Percentiles rank a stretch among this genome's conserved stretches.
Evolutionary conservation across 1,140 invertebrate species (phyloP).

Genomic region (Himalopsyche phryganea): DNA sequence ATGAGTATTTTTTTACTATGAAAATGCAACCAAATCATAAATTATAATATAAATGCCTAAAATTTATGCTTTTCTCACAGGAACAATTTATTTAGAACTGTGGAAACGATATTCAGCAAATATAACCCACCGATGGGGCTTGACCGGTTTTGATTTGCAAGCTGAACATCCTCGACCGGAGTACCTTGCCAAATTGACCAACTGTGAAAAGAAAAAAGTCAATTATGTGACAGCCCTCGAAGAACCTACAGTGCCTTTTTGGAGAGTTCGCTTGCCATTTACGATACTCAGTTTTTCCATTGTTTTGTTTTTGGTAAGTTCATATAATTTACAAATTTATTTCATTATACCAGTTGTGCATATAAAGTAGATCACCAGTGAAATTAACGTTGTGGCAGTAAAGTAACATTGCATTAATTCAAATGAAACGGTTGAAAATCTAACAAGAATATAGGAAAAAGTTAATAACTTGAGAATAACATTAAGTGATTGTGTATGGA

Average conservation of each 20-base stretch:
- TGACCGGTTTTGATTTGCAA: slow-evolving; percentile 81
- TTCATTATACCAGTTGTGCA: neutral
- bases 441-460: too few relatives aligned
- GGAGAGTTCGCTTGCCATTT: slow-evolving; percentile 28
- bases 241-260: slow-evolving; percentile 30
- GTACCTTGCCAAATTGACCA: slow-evolving; percentile 28
- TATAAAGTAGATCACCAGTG: too few relatives aligned
- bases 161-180: slow-evolving; percentile 82
- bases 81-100: slow-evolving; percentile 83
- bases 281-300: slow-evolving; percentile 26
- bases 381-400: too few relatives aligned
- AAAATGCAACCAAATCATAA: too few relatives aligned
- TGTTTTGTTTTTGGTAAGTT: slow-evolving; percentile 27
- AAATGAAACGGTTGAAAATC: too few relatives aligned
- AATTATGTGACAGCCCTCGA: slow-evolving; percentile 27
- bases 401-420: too few relatives aligned
- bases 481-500: too few relatives aligned
- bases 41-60: too few relatives aligned
- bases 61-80: too few relatives aligned
- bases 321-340: neutral
- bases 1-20: too few relatives aligned
- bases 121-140: slow-evolving; percentile 88
- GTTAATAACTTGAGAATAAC: too few relatives aligned
- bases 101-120: slow-evolving; percentile 93
- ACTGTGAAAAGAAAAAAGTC: slow-evolving; percentile 22